These are phyloP conservation scores for Adelges cooleyi DNA, from an alignment of 1,140 invertebrate genomes.

Conservation along the genomic window DNA sequence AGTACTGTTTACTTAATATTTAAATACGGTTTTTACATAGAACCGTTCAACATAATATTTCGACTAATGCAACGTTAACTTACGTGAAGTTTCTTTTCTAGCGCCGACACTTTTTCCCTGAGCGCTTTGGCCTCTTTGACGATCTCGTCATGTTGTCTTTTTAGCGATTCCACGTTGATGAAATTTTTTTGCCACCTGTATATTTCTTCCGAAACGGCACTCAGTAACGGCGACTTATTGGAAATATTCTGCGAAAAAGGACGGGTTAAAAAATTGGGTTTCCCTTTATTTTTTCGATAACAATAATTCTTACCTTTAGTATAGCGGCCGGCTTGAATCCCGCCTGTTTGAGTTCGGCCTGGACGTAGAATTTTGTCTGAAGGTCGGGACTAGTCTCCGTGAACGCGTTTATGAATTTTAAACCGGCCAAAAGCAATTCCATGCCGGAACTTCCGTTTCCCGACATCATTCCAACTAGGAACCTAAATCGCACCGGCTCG, in stretches of 20 bases:
- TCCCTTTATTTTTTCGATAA: too few relatives aligned
- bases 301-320: slow-evolving; percentile 56
- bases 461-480: slow-evolving; percentile 76
- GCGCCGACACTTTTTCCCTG: slow-evolving; percentile 49
- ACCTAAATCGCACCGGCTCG: slow-evolving; percentile 80
- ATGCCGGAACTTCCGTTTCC: slow-evolving; percentile 43
- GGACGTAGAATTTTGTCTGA: slow-evolving; percentile 72
- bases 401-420: slow-evolving; percentile 75
- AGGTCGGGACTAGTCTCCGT: slow-evolving; percentile 58
- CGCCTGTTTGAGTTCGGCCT: slow-evolving; percentile 75
- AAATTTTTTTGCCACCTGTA: slow-evolving; percentile 56
- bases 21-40: too few relatives aligned
- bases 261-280: too few relatives aligned
- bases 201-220: slow-evolving; percentile 51
- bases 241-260: not conserved
- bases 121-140: slow-evolving; percentile 48
- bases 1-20: too few relatives aligned
- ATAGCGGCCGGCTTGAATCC: slow-evolving; percentile 60
- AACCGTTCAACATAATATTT: too few relatives aligned
- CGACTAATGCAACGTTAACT: too few relatives aligned
- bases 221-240: slow-evolving; percentile 34
- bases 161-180: slow-evolving; percentile 55
- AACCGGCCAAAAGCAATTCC: slow-evolving; percentile 65
- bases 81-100: slow-evolving; percentile 59
- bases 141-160: slow-evolving; percentile 44